A percentile compares a stretch with the other conserved stretches of the same genome.
These are phyloP conservation scores for Megaceryle maxima DNA, from an alignment of 2,113 vertebrate species.

Conservation along the genomic window DNA sequence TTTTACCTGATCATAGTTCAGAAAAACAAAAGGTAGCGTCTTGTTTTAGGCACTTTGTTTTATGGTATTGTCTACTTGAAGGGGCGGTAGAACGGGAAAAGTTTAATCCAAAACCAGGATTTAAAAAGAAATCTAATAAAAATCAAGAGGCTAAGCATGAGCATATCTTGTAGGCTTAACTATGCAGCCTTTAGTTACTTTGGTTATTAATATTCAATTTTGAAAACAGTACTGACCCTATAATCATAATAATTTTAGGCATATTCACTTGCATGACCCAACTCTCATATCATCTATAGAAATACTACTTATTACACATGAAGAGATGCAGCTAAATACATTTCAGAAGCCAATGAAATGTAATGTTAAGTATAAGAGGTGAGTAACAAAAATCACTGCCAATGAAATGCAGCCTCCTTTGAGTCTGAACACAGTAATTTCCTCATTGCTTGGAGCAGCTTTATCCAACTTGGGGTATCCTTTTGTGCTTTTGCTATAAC, in stretches of 20 bases:
- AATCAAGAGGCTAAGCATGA: neutral
- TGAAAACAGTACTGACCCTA: neutral
- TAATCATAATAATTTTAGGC: slow-evolving; percentile 4
- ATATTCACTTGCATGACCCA: neutral
- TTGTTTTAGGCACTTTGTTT: neutral
- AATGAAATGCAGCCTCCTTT: neutral
- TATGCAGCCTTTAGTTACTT: neutral
- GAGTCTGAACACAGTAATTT: neutral
- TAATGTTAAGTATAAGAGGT: slow-evolving; percentile 3
- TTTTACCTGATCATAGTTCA: neutral
- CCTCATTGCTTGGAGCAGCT: neutral
- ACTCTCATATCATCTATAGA: neutral
- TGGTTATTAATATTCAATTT: slow-evolving; percentile 23
- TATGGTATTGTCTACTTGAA: neutral
- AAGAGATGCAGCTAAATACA: neutral
- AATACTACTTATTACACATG: neutral
- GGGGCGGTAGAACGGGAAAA: neutral
- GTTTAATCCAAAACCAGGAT: neutral
- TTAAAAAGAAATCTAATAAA: neutral
- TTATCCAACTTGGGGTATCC: neutral
- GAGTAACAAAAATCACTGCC: neutral
- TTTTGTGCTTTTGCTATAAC: neutral
- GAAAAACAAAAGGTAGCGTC: neutral
- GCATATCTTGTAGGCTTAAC: neutral
- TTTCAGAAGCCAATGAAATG: neutral